Evolutionary conservation across 2,797 vertebrate species (phyloP).

Genomic region (Eulemur mongoz): DNA sequence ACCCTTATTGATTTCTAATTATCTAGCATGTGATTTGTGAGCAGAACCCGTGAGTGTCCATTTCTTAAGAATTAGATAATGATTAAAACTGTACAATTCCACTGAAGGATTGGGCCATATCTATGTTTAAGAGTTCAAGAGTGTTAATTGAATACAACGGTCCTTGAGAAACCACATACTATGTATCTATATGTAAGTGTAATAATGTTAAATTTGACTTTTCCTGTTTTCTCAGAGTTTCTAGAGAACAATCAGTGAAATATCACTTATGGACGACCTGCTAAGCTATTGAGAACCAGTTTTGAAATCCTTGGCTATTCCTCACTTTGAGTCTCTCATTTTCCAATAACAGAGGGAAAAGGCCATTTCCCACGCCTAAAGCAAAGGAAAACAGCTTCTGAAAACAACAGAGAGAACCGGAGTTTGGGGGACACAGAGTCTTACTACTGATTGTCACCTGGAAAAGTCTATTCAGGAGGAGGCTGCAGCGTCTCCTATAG

Average conservation of each 20-base stretch:
- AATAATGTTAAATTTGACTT: neutral
- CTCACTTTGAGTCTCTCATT: neutral
- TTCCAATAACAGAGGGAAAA: neutral
- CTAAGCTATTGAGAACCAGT: neutral
- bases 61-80: conserved; percentile 13
- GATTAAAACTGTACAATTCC: neutral
- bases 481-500: neutral
- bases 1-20: neutral
- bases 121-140: neutral
- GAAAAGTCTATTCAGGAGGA: neutral
- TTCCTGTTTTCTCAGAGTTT: conserved; percentile 14
- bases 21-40: neutral
- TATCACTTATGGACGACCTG: neutral
- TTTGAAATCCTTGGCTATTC: neutral
- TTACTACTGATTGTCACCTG: neutral
- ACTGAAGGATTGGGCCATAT: neutral
- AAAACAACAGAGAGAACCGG: neutral
- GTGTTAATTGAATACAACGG: neutral
- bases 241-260: neutral
- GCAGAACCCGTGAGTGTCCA: neutral
- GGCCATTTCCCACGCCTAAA: neutral
- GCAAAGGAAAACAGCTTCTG: neutral
- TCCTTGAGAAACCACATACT: neutral
- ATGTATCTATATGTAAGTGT: neutral
- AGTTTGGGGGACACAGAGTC: neutral